Evolutionary conservation across 1,140 invertebrate species (phyloP), one percentile per base, ranked within the genome.

Genomic region (Aethina tumida): DNA sequence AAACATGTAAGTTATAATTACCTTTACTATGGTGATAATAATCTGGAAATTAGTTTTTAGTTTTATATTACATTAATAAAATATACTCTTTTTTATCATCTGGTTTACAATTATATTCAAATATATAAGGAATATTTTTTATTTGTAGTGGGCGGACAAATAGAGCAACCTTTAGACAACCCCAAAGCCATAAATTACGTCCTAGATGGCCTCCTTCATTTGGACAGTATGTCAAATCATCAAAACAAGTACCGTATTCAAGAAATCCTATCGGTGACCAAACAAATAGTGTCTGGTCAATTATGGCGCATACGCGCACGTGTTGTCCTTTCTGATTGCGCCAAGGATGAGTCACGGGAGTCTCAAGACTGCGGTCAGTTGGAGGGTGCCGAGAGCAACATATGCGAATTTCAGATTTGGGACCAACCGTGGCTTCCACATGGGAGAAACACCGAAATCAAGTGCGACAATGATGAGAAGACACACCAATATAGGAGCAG

Each of bases 371-470:
- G 48, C 18, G 35, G 30, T 6, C 16, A 37, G 27, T 24, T 63
- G 52, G 18, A 58, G 56, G 16, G 50, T 46, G 0, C 41, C 56
- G n/a, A 31, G 35, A 61, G 60, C 16, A 51, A 25, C 8, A 21
- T 25, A 16, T 49, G 48, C 28, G 14, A 43, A 5, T 45, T 53
- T 18, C 58, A 58, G 8, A 56, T 78, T 24, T 75, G 68, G 68
- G 73, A 78, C 27, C 64, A 68, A 40, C 63, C 75, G 2, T 81
- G 77, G 79, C 4, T 72, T 2, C 57, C 71, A 20, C 54, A 70
- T 10, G 68, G 64, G 1, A 59, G 41, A 24, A 39, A 69, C 22
- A 67, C 74, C 12, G 63, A 62, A 3, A 62, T 74, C 0, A 55
- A 57, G 5, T 76, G 73, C 37, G 49, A 64, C 30, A 59, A 66